These are phyloP conservation scores for Herpetotheres cachinnans DNA, from an alignment of 2,113 vertebrate genomes.

Conservation along the genomic window DNA sequence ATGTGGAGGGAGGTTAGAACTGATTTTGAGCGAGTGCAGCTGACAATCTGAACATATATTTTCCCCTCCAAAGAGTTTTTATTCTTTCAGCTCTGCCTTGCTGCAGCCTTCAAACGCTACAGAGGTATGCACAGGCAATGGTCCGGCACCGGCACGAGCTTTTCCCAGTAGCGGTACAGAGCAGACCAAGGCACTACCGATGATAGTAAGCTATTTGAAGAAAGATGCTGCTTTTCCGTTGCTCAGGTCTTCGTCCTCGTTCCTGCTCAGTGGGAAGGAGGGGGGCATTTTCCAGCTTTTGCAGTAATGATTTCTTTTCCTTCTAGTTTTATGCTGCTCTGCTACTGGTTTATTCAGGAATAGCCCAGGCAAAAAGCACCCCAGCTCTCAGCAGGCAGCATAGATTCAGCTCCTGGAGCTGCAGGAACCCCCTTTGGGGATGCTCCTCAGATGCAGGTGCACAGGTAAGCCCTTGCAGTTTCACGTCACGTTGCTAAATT, in stretches of 20 bases:
- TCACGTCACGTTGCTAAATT: background rate
- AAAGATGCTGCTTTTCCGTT: background rate
- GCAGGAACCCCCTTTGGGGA: background rate
- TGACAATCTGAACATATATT: background rate
- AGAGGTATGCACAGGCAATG: fast-evolving
- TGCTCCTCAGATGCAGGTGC: background rate
- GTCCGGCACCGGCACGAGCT: background rate
- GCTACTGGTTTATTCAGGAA: background rate
- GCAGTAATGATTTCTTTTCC: background rate
- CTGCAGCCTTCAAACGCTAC: background rate
- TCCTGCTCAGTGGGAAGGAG: background rate
- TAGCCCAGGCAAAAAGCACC: background rate
- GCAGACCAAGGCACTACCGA: background rate
- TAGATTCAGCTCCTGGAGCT: background rate
- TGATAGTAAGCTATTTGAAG: background rate
- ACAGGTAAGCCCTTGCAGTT: background rate
- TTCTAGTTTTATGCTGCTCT: background rate
- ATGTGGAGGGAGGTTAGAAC: background rate
- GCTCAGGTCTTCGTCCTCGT: background rate
- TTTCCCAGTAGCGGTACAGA: background rate
- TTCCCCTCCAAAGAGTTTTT: background rate
- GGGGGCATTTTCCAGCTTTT: background rate
- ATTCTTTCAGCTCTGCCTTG: background rate
- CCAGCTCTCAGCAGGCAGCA: background rate
- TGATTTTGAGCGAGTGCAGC: background rate